Base-by-base conservation (phyloP, 2,113 vertebrate genomes). In the Catharus fuscescens region DNA sequence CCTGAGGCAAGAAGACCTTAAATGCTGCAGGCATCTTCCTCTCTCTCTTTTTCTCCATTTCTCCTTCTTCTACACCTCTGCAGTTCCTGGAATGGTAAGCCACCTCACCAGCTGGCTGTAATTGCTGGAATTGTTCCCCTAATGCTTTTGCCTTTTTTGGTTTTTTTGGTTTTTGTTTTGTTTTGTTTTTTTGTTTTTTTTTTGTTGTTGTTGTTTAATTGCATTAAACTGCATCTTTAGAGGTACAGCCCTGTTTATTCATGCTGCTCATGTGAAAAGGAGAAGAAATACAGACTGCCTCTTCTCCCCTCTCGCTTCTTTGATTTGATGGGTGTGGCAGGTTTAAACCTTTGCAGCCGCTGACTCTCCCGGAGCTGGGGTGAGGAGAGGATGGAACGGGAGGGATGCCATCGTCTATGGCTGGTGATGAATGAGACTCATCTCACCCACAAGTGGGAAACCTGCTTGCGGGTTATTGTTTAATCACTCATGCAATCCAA, bases 281-380 rank as follows among this genome's bases (percentile, higher is more conserved):
- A 97, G 95, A 97, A 97, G 97, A 98, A 98, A 97, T 80, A 97
- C 98, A 98, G 92, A 92, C 95, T 92, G 96, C 92, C 89, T 96
- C 92, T 95, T 77, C 56, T 73, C 90, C 92, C 96, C 97, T 96
- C 97, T 90, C 18, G 91, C 97, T 95, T 67, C 88, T 95, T 97
- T 95, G 95, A 94, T 97, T 97, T 88, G 92, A 95, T 98, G 98
- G 98, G 98, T 98, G 98, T 98, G 98, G 98, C 98, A 97, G 96
- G 97, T 97, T 97, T 90, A 97, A 96, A 97, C 97, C 97, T 97
- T 97, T 94, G 94, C 98, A 95, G 97, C 93, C 61, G 83, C 93
- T 79, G 88, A 88, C 87, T 94, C 60, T 86, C 95, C 64, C 36
- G 82, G 10, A 72, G 40, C 70, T 24, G 76, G 61, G 78, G 31